Conservation (phyloP, 1,140 invertebrate species). For the Danaus melanippus region DNA sequence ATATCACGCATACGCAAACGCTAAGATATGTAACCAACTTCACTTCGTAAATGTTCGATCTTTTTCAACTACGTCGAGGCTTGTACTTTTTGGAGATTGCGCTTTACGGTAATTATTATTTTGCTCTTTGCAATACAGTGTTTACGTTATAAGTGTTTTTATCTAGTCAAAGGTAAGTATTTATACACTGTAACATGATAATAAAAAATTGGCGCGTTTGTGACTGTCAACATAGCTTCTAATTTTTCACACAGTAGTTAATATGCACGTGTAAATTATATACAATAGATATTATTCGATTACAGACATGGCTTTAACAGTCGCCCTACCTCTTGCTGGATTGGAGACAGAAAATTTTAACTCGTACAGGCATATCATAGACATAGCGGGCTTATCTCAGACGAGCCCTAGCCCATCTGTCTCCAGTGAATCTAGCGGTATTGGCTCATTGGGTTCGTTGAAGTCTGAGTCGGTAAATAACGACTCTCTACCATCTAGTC, state of each 20-base stretch:
- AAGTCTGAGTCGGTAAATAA: conserved; percentile 68
- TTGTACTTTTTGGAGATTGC: conserved; percentile 61
- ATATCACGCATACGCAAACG: conserved; percentile 60
- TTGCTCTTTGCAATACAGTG: conserved; percentile 39
- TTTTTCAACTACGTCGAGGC: conserved; percentile 66
- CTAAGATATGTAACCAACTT: conserved; percentile 52
- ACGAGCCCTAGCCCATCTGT: conserved; percentile 67
- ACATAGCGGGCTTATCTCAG: conserved; percentile 65
- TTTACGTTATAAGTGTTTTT: conserved; percentile 25
- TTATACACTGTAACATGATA: conserved; percentile 22
- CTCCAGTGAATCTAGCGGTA: conserved; percentile 70
- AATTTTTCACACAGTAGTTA: conserved; percentile 47
- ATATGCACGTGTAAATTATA: conserved; percentile 64
- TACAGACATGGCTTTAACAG: conserved; percentile 71
- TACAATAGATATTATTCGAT: conserved; percentile 48
- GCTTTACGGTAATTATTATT: conserved; percentile 69
- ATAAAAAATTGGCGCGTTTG: conserved; percentile 59
- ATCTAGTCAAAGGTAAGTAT: conserved; percentile 35
- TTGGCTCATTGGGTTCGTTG: conserved; percentile 66
- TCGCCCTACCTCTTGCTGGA: conserved; percentile 64
- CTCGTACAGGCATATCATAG: conserved; percentile 67
- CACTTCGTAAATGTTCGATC: conserved; percentile 68
- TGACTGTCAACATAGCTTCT: conserved; percentile 63
- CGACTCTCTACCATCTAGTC: conserved; percentile 68
- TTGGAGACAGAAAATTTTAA: conserved; percentile 69